Evolutionary conservation across 2,113 vertebrate species (phyloP), one percentile per base, ranked within the genome.

Genomic region (Mixornis gularis): DNA sequence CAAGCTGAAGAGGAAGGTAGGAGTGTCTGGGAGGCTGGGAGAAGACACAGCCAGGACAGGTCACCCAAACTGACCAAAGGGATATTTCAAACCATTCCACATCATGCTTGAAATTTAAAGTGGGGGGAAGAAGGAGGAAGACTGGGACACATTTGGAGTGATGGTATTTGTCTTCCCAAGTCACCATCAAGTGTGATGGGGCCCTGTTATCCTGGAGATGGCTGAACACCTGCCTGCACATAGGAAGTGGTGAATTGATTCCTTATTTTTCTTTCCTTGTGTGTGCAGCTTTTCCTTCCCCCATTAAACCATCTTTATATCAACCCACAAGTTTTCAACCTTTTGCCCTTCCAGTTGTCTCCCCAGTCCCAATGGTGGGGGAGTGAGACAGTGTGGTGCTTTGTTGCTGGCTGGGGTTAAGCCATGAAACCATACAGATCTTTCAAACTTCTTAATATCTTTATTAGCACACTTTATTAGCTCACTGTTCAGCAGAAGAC

Each of bases 311-410:
- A 21, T 22, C 9, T 34, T 53, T 46, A 26, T 13, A 44, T 60
- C 29, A 46, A 12, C 12, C 17, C 27, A 46, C 3, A n/a, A 21
- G 29, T 53, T 52, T 46, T 52, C 38, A 34, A 44, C 6, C 38
- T 52, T 73, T 59, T 52, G 21, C 20, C 29, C 29, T 60, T 68
- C 40, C 30, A 17, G 34, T 8, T 53, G 20, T 59, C 38, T 66
- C 9, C 10, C 7, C 46, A 29, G 0, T 46, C 20, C 19, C 0
- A 0, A 10, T 7, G 6, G 27, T 40, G 13, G 9, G 1, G 0
- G 22, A 44, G 9, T 12, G 29, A 60, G 52, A 58, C 10, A 40
- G 16, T 4, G 4, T 7, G 27, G 27, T n/a, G 27, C 44, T 53
- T 25, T 36, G 43, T n/a, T 51, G 26, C 22, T 65, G 40, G 5